Evolutionary conservation across 2,797 vertebrate genomes (phyloP).

Genomic region (Brotula barbata): DNA sequence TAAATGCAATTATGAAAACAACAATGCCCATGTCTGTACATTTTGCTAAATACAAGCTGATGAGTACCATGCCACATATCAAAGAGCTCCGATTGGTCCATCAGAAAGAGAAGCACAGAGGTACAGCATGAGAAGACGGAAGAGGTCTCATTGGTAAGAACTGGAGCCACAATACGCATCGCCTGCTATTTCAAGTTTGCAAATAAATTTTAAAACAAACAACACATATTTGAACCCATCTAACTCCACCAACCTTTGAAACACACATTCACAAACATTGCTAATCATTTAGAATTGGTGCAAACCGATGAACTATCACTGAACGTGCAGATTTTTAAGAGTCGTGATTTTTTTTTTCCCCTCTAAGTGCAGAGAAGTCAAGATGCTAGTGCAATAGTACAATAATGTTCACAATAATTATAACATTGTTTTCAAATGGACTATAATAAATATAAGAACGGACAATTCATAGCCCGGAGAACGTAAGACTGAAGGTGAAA

Average conservation of each 20-base stretch:
- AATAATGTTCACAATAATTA: slow-evolving; percentile 31
- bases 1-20: slow-evolving; percentile 50
- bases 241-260: slow-evolving; percentile 46
- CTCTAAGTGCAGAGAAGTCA: slow-evolving; percentile 64
- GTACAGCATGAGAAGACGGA: slow-evolving; percentile 62
- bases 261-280: slow-evolving; percentile 59
- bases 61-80: slow-evolving; percentile 56
- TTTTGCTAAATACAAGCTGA: slow-evolving; percentile 42
- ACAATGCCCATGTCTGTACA: slow-evolving; percentile 41
- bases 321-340: slow-evolving; percentile 63
- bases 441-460: slow-evolving; percentile 60
- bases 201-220: slow-evolving; percentile 54
- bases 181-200: slow-evolving; percentile 60
- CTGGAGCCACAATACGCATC: slow-evolving; percentile 48
- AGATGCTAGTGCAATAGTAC: slow-evolving; percentile 66
- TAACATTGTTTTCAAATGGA: slow-evolving; percentile 38
- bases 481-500: slow-evolving; percentile 32
- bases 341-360: slow-evolving; percentile 16
- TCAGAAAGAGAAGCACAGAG: slow-evolving; percentile 61
- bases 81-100: slow-evolving; percentile 50
- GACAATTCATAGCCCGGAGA: slow-evolving; percentile 16
- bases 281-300: slow-evolving; percentile 55
- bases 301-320: slow-evolving; percentile 47
- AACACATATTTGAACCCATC: slow-evolving; percentile 16
- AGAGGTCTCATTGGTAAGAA: slow-evolving; percentile 67